phyloP scores from a whole-genome alignment of 37 sponge, comb jelly and placozoan genomes.

The Ephydatia muelleri region DNA sequence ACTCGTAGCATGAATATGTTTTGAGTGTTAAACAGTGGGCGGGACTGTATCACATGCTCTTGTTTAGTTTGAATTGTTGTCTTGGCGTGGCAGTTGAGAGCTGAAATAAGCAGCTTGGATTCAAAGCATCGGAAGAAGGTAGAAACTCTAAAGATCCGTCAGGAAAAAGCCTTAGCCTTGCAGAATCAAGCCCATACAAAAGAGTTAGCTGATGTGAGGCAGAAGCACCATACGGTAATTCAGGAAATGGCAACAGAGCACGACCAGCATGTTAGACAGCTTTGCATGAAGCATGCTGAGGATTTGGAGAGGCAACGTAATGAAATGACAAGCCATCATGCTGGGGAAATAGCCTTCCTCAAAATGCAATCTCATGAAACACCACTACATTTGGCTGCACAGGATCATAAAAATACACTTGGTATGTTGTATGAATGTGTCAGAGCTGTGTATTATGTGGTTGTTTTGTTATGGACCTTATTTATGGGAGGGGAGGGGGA shows the following conservation, averaged over 20 bases:
- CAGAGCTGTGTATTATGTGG: too few species aligned
- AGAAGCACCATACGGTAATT: not conserved
- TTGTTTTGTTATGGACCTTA: not conserved
- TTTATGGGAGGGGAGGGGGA: not conserved
- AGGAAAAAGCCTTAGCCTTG: not conserved
- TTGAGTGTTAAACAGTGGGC: not conserved
- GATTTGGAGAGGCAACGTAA: not conserved
- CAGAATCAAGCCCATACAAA: slow-evolving; percentile 8
- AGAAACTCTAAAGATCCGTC: not conserved
- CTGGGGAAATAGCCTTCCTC: slow-evolving; percentile 26
- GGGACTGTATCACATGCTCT: not conserved
- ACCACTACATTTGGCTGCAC: not conserved
- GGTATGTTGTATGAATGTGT: not conserved
- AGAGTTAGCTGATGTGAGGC: slow-evolving; percentile 8
- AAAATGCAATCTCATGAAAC: not conserved
- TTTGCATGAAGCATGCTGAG: slow-evolving; percentile 33
- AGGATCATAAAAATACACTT: not conserved
- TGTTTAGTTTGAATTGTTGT: not conserved
- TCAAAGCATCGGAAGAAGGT: not conserved
- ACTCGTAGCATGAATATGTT: not conserved
- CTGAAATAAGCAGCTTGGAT: slow-evolving; percentile 3
- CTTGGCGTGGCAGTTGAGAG: not conserved
- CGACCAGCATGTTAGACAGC: not conserved
- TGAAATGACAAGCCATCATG: not conserved
- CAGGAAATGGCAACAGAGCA: not conserved